phyloP scores from a whole-genome alignment of 2,113 vertebrate species.

The Siniperca chuatsi region DNA sequence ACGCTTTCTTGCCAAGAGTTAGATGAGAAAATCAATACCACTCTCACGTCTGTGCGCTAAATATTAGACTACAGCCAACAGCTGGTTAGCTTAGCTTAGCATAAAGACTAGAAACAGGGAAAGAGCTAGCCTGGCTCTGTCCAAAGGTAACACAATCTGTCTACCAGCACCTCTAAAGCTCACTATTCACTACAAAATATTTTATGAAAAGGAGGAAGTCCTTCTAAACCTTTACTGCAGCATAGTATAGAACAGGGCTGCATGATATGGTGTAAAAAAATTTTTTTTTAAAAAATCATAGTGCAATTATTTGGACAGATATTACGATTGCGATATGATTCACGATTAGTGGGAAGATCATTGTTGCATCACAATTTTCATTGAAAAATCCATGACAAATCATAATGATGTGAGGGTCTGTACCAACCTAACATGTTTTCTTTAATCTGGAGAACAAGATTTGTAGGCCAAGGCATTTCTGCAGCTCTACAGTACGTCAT shows the following conservation, averaged over 20 bases:
- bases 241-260: background rate
- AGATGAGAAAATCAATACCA: conserved; percentile 11
- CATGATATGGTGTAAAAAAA: no score
- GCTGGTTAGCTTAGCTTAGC: background rate
- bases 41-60: background rate
- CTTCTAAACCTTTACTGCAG: background rate
- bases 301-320: no score
- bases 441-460: no score
- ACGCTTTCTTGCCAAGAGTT: background rate
- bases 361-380: no score
- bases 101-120: background rate
- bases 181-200: background rate
- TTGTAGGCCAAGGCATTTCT: no score
- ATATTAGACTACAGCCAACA: background rate
- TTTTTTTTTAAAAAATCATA: no score
- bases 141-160: background rate
- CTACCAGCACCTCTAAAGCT: background rate
- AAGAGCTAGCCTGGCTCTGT: background rate
- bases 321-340: no score
- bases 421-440: no score
- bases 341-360: no score
- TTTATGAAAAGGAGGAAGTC: background rate
- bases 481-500: no score
- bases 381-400: no score
- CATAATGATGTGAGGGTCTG: no score